These are phyloP conservation scores for Jacana jacana DNA, from an alignment of 2,113 vertebrate genomes.

Conservation along the genomic window DNA sequence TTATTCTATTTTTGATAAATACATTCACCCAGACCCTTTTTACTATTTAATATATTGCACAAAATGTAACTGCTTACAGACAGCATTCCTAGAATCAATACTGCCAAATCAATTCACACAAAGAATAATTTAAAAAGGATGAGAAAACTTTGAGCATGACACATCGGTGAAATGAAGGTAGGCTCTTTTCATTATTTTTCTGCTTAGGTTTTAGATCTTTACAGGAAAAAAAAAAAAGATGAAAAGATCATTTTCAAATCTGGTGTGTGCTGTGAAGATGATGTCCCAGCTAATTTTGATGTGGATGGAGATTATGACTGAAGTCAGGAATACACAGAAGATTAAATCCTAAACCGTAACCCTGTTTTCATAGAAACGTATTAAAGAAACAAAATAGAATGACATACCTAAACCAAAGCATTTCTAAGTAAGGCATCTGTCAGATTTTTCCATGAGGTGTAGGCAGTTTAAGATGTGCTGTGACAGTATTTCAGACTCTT, in stretches of 20 bases:
- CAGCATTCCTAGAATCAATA: conserved; percentile 16
- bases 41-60: neutral
- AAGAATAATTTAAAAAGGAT: conserved; percentile 17
- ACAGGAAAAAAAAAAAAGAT: neutral
- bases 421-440: conserved; percentile 14
- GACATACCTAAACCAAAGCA: conserved; percentile 3
- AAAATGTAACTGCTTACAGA: neutral
- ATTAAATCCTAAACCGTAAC: conserved; percentile 37
- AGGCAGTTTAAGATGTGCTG: neutral
- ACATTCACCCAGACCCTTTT: neutral
- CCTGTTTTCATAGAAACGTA: neutral
- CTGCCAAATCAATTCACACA: neutral
- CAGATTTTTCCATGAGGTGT: conserved; percentile 3
- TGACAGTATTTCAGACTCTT: neutral
- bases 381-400: conserved; percentile 21
- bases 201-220: conserved; percentile 28
- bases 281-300: conserved; percentile 3
- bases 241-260: neutral
- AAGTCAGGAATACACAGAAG: conserved; percentile 23
- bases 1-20: neutral
- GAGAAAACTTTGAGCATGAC: conserved; percentile 11
- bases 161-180: neutral
- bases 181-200: conserved; percentile 9
- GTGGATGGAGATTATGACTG: conserved; percentile 23
- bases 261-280: neutral